Percentiles rank a stretch among this genome's conserved stretches.
Conservation (phyloP, 2,888 invertebrate genomes). For the Phasia obesa region DNA sequence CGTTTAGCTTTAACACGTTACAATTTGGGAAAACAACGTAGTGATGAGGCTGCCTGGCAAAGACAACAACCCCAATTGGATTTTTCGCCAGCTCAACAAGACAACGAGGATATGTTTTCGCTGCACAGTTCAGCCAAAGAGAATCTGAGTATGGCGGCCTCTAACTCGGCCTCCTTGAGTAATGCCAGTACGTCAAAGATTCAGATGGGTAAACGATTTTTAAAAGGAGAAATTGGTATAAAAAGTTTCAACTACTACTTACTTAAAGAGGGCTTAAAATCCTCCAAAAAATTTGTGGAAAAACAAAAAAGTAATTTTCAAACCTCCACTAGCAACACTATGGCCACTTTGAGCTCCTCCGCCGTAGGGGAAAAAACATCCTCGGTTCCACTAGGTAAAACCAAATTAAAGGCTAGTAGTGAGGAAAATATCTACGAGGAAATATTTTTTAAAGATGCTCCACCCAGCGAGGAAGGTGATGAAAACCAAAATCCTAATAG, state of each 20-base stretch:
- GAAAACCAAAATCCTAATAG: slow-evolving; percentile 64
- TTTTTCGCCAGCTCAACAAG: slow-evolving; percentile 38
- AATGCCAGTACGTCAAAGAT: slow-evolving; percentile 75
- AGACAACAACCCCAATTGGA: slow-evolving; percentile 59
- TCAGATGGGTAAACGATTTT: slow-evolving; percentile 81
- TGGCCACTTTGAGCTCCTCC: slow-evolving; percentile 6
- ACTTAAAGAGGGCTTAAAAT: slow-evolving; percentile 82
- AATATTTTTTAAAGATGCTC: slow-evolving; percentile 81
- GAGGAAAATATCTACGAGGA: slow-evolving; percentile 83
- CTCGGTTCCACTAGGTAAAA: slow-evolving; percentile 55
- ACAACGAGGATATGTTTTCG: slow-evolving; percentile 76
- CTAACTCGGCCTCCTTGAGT: slow-evolving; percentile 69
- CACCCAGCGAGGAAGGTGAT: slow-evolving; percentile 74
- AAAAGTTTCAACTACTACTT: slow-evolving; percentile 83
- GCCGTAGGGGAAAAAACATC: not conserved
- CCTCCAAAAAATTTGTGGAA: slow-evolving; percentile 80
- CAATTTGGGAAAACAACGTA: slow-evolving; percentile 73
- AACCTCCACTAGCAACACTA: slow-evolving; percentile 45
- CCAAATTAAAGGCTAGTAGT: slow-evolving; percentile 78
- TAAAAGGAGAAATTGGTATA: slow-evolving; percentile 82
- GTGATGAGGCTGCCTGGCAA: slow-evolving; percentile 72
- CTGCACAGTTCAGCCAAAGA: slow-evolving; percentile 75
- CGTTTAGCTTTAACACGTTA: slow-evolving; percentile 63
- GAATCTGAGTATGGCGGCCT: slow-evolving; percentile 70
- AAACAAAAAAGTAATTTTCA: slow-evolving; percentile 76